phyloP scores from a whole-genome alignment of 2,113 vertebrate genomes.

The Orthonyx spaldingii region DNA sequence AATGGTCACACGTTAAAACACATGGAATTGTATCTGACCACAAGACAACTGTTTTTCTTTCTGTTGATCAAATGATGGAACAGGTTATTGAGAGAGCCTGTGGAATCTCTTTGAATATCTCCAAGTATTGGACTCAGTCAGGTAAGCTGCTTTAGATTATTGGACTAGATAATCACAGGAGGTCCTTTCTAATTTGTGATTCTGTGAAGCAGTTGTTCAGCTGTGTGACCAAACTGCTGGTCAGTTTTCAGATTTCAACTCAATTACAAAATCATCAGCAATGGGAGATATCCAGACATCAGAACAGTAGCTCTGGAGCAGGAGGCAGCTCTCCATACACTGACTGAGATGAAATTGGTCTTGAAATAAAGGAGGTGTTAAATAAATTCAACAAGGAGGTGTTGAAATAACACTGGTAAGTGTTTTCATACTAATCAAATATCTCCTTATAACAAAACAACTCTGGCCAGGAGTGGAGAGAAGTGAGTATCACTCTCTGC shows the following conservation, averaged over 20 bases:
- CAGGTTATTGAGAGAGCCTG: fast-evolving
- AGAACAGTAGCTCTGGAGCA: not conserved
- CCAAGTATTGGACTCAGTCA: not conserved
- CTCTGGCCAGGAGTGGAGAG: not conserved
- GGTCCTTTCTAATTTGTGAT: not conserved
- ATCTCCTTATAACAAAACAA: not conserved
- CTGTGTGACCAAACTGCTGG: not conserved
- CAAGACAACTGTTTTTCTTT: not conserved
- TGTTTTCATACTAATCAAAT: not conserved
- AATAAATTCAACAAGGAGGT: not conserved
- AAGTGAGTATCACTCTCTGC: not conserved
- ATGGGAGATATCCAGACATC: not conserved
- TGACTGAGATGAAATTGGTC: not conserved
- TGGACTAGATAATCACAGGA: not conserved
- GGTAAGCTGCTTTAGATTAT: not conserved
- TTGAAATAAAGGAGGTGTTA: not conserved
- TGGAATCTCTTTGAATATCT: not conserved
- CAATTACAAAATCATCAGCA: not conserved
- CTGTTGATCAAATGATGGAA: not conserved
- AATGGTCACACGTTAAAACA: not conserved
- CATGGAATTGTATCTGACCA: not conserved
- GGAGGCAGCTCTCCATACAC: not conserved
- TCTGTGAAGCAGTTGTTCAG: not conserved
- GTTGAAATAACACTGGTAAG: not conserved
- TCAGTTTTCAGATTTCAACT: not conserved